These are phyloP conservation scores for Gallinago stenura DNA, from an alignment of 2,797 vertebrate species.

Conservation along the genomic window DNA sequence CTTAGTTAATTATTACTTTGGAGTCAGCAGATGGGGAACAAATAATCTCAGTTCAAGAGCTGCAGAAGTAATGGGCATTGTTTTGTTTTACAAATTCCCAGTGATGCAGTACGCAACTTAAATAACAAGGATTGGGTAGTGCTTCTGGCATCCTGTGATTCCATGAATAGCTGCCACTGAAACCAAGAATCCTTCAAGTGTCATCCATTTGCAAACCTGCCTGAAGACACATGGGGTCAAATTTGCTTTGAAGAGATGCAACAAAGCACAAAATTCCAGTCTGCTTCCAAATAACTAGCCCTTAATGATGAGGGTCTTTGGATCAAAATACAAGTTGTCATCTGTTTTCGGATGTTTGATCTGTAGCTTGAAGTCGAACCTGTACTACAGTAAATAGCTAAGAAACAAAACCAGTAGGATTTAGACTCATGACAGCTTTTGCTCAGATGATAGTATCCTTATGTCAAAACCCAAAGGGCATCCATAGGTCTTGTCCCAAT, in stretches of 20 bases:
- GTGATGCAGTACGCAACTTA: neutral
- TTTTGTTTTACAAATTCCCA: slow-evolving; percentile 18
- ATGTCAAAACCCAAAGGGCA: neutral
- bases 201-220: slow-evolving; percentile 32
- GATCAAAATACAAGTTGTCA: neutral
- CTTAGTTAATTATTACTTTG: slow-evolving; percentile 40
- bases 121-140: neutral
- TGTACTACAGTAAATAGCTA: neutral
- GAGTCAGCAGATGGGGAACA: neutral
- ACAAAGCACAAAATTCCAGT: slow-evolving; percentile 38
- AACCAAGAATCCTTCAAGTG: slow-evolving; percentile 40
- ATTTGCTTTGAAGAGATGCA: slow-evolving; percentile 26
- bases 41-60: neutral
- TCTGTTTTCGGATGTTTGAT: neutral
- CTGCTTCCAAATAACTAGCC: neutral
- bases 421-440: neutral
- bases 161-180: neutral
- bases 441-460: neutral
- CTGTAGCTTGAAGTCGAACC: neutral
- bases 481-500: neutral
- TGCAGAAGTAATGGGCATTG: slow-evolving; percentile 15
- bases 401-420: neutral
- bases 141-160: neutral
- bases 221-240: neutral
- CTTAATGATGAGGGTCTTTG: neutral